phyloP scores from a whole-genome alignment of 2,113 vertebrate genomes.

The Passerina amoena region DNA sequence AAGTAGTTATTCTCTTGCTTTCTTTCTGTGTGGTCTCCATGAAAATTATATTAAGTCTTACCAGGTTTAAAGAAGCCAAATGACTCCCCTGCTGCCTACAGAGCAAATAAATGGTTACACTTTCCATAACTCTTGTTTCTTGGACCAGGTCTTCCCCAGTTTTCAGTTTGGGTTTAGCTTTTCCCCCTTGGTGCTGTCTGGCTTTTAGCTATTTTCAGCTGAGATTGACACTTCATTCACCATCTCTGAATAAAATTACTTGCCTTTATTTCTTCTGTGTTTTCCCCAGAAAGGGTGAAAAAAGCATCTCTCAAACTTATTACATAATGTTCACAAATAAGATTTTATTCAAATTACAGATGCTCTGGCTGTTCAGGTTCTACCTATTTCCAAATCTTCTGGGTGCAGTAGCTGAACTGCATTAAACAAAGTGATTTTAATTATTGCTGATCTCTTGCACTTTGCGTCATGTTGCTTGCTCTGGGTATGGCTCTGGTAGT shows the following conservation, averaged over 20 bases:
- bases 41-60: neutral
- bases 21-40: neutral
- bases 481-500: neutral
- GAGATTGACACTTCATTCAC: neutral
- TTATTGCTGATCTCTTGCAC: neutral
- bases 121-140: neutral
- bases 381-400: neutral
- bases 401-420: neutral
- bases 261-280: neutral
- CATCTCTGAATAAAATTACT: neutral
- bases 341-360: neutral
- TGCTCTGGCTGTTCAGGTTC: neutral
- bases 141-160: neutral
- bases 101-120: neutral
- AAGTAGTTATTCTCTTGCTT: neutral
- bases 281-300: neutral
- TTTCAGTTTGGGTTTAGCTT: neutral
- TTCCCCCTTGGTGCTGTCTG: neutral
- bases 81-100: rapidly evolving
- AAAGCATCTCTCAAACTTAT: neutral
- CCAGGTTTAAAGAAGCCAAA: neutral
- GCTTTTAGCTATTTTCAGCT: neutral
- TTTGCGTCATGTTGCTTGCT: neutral
- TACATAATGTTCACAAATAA: neutral
- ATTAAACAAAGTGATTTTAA: neutral